Percentiles rank a stretch among this genome's conserved stretches.
Evolutionary conservation across 2,888 invertebrate genomes (phyloP).

Genomic region (Epistrophe eligans): DNA sequence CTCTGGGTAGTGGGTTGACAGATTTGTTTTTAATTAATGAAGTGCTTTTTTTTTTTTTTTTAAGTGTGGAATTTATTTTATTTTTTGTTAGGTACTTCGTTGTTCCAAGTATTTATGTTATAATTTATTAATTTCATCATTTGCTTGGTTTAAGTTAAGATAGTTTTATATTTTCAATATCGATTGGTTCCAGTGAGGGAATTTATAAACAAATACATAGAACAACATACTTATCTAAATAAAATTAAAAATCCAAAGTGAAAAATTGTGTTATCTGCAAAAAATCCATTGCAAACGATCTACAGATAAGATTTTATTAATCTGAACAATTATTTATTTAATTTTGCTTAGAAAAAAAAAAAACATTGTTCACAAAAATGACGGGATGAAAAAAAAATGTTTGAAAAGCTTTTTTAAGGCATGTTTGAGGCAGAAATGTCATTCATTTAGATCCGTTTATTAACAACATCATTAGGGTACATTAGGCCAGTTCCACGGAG

Average conservation of each 20-base stretch:
- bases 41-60: background rate
- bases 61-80: background rate
- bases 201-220: no score
- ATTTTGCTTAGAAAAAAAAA: background rate
- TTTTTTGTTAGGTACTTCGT: background rate
- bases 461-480: background rate
- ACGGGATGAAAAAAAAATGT: background rate
- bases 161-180: no score
- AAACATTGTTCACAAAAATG: background rate
- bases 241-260: background rate
- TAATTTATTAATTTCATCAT: background rate
- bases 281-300: background rate
- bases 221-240: background rate
- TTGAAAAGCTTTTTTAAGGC: constrained; percentile 1
- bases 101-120: background rate
- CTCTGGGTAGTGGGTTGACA: background rate
- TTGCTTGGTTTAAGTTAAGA: no score
- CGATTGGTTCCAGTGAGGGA: no score
- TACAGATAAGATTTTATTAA: background rate
- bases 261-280: background rate
- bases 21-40: background rate
- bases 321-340: background rate
- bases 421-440: background rate
- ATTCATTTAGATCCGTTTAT: background rate
- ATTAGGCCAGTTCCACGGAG: no score